Evolutionary conservation across 2,888 invertebrate species (phyloP).

Genomic region (Agrotis exclamationis): DNA sequence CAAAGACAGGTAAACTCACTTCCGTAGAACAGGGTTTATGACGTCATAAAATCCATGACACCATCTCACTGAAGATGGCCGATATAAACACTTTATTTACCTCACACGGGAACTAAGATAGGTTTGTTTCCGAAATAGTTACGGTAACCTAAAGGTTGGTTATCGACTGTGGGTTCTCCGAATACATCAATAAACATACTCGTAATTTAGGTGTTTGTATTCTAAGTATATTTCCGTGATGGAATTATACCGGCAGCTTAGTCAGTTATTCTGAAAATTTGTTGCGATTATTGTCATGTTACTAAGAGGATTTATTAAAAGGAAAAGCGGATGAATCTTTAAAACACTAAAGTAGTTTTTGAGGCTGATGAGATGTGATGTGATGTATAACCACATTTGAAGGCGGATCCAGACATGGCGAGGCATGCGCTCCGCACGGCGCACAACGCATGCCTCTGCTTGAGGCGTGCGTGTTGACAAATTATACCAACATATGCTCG

Average conservation of each 20-base stretch:
- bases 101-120: constrained; percentile 43
- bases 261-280: background rate
- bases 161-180: constrained; percentile 14
- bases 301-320: background rate
- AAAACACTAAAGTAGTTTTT: background rate
- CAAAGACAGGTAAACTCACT: constrained; percentile 63
- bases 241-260: background rate
- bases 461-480: too few relatives aligned
- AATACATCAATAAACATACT: constrained; percentile 18
- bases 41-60: constrained; percentile 67
- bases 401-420: too few relatives aligned
- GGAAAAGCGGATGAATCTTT: background rate
- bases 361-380: background rate
- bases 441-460: too few relatives aligned
- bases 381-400: too few relatives aligned
- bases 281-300: background rate
- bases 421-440: too few relatives aligned
- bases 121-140: constrained; percentile 52
- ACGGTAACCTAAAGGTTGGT: constrained; percentile 26
- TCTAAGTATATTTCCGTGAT: background rate
- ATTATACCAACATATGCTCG: too few relatives aligned
- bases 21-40: constrained; percentile 65
- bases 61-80: constrained; percentile 38
- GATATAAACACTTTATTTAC: constrained; percentile 58
- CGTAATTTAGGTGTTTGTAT: constrained; percentile 6